phyloP scores from a whole-genome alignment of 2,113 vertebrate species.

The Oreocharis arfaki region DNA sequence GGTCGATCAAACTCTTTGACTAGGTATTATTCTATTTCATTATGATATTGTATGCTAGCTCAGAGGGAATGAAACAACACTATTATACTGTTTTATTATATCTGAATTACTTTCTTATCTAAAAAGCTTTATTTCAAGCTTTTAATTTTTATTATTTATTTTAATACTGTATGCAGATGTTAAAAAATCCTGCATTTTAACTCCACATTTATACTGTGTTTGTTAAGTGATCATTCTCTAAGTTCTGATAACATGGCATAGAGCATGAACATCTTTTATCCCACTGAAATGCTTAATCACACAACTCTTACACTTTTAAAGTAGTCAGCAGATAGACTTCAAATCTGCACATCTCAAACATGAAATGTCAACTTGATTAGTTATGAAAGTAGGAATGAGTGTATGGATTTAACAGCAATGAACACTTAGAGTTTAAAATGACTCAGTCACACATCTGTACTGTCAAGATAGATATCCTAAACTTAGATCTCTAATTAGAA shows the following conservation, averaged over 20 bases:
- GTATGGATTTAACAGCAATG: constrained; percentile 21
- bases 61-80: background rate
- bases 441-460: constrained; percentile 60
- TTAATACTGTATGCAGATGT: background rate
- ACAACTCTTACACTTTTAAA: background rate
- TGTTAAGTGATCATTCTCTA: background rate
- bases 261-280: background rate
- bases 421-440: constrained; percentile 40
- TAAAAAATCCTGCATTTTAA: background rate
- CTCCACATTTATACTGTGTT: background rate
- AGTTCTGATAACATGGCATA: background rate
- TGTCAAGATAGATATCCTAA: constrained; percentile 49
- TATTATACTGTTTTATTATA: background rate
- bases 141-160: background rate
- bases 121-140: background rate
- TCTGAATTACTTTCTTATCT: background rate
- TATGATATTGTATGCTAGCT: background rate
- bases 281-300: background rate
- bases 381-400: constrained; percentile 15
- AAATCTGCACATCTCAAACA: background rate
- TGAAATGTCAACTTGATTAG: constrained; percentile 54
- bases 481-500: constrained; percentile 54
- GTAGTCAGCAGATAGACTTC: constrained; percentile 2
- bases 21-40: background rate
- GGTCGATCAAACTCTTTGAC: background rate